Evolutionary conservation across 2,113 vertebrate genomes (phyloP).

Genomic region (Lates calcarifer): DNA sequence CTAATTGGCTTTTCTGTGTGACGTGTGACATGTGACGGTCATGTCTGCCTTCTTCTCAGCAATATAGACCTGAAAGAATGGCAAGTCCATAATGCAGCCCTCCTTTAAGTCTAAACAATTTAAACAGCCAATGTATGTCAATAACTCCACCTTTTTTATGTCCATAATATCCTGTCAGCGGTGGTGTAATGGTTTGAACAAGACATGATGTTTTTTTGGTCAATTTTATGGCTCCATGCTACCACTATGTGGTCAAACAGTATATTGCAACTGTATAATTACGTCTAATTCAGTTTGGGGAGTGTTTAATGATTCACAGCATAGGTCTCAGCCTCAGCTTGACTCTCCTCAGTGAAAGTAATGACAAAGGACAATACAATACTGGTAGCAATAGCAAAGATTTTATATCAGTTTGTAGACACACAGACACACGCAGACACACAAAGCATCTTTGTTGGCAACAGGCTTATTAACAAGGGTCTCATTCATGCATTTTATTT

Average conservation of each 20-base stretch:
- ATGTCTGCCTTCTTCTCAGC: not conserved
- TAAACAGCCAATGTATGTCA: not conserved
- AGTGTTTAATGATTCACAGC: not conserved
- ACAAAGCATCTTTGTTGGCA: conserved; percentile 31
- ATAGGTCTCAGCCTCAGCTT: not conserved
- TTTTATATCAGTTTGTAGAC: conserved; percentile 2
- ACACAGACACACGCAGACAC: not conserved
- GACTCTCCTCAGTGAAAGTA: not conserved
- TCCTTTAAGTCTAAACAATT: conserved; percentile 2
- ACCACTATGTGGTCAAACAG: conserved; percentile 45
- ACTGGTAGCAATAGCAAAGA: not conserved
- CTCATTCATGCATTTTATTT: conserved; percentile 64
- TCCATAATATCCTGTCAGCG: conserved; percentile 9
- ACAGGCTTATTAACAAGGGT: conserved; percentile 46
- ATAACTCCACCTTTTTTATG: not conserved
- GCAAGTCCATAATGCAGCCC: not conserved
- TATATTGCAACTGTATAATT: conserved; percentile 1
- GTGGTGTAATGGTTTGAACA: not conserved
- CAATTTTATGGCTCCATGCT: conserved; percentile 17
- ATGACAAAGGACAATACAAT: not conserved
- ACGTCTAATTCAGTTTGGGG: not conserved
- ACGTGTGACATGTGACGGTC: not conserved
- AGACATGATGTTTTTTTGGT: accelerated
- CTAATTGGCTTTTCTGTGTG: conserved; percentile 60
- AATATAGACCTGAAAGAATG: not conserved